phyloP scores from a whole-genome alignment of 2,113 vertebrate genomes.

The Gnathonemus longibarbis region DNA sequence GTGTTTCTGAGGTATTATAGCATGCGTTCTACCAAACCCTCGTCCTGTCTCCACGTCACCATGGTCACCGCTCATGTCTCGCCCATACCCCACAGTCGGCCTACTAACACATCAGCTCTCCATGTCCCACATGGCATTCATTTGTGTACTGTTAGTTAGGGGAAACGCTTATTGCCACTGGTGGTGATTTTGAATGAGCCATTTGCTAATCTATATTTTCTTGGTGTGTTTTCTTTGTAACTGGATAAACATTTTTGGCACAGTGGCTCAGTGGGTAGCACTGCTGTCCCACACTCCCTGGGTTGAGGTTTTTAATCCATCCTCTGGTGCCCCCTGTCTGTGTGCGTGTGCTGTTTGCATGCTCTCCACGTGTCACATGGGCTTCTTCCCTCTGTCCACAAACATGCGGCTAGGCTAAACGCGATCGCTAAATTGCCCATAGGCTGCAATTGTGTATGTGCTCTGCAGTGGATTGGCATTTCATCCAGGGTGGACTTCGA shows the following conservation, averaged over 20 bases:
- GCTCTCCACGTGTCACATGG: not conserved
- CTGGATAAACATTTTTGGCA: not conserved
- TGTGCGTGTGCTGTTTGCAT: not conserved
- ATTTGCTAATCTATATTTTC: not conserved
- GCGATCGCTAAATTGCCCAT: not conserved
- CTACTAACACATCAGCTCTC: slow-evolving; percentile 27
- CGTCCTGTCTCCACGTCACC: slow-evolving; percentile 16
- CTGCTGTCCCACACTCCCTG: not conserved
- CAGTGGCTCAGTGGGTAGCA: not conserved
- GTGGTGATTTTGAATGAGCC: not conserved
- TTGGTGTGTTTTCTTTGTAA: not conserved
- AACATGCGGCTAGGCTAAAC: not conserved
- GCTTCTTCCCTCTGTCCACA: not conserved
- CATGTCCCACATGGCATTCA: not conserved
- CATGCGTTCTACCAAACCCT: slow-evolving; percentile 70
- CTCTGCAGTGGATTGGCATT: not conserved
- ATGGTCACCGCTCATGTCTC: slow-evolving; percentile 24
- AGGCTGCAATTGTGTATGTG: not conserved
- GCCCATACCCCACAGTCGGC: slow-evolving; percentile 42
- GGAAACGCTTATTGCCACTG: not conserved
- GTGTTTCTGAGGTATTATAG: slow-evolving; percentile 99
- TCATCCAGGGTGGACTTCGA: not conserved
- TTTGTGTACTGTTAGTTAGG: not conserved
- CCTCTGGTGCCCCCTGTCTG: not conserved
- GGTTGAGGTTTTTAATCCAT: not conserved